Evolutionary conservation across 2,888 invertebrate genomes (phyloP).

Genomic region (Neuroscelio doddi): DNA sequence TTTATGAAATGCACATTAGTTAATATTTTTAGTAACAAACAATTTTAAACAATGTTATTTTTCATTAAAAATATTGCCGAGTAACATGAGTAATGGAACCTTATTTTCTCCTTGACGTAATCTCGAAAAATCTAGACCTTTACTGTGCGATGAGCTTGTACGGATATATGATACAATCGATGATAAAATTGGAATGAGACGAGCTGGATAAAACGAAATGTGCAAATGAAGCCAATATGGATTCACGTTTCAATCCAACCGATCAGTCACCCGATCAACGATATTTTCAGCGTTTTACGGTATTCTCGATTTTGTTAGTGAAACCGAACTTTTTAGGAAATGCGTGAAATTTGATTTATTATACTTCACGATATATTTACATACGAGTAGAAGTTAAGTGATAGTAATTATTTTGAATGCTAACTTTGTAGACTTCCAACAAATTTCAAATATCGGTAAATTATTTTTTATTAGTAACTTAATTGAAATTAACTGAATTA

Average conservation of each 20-base stretch:
- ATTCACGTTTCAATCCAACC: constrained; percentile 56
- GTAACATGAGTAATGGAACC: constrained; percentile 18
- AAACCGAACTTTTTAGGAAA: constrained; percentile 50
- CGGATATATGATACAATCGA: constrained; percentile 37
- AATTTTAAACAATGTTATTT: neutral
- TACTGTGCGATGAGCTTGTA: constrained; percentile 15
- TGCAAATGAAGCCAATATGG: constrained; percentile 71
- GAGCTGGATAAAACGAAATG: constrained; percentile 66
- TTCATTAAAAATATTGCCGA: neutral
- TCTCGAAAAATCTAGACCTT: constrained; percentile 28
- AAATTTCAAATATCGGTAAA: no score
- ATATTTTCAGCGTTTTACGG: constrained; percentile 55
- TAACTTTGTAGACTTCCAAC: no score
- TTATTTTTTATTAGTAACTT: no score
- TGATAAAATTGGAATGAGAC: constrained; percentile 59
- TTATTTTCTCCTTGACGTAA: constrained; percentile 27
- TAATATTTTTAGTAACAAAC: no score
- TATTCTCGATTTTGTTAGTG: constrained; percentile 25
- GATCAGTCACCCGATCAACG: constrained; percentile 58
- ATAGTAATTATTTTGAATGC: no score
- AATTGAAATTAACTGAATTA: no score
- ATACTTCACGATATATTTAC: no score
- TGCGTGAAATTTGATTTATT: constrained; percentile 61
- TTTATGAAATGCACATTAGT: no score
- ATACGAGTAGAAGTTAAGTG: no score